Evolutionary conservation across 2,888 invertebrate species (phyloP).

Genomic region (Lasioglossum leucozonium): DNA sequence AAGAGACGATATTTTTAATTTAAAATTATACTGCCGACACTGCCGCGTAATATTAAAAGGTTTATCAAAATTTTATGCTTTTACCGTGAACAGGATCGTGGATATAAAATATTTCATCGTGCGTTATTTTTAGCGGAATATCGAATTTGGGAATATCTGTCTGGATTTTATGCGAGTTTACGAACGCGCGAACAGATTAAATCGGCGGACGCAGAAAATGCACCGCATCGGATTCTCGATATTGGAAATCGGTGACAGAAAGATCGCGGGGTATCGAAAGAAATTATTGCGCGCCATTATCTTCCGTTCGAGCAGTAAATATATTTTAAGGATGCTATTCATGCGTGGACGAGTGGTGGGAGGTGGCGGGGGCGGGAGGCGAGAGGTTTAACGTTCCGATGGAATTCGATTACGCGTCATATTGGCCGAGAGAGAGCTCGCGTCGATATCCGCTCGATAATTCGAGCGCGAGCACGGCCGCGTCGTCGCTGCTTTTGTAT

Average conservation of each 20-base stretch:
- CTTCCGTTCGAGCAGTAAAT: background rate
- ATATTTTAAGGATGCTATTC: background rate
- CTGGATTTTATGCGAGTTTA: background rate
- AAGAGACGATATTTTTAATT: no score
- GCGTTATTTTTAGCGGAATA: background rate
- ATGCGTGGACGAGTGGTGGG: background rate
- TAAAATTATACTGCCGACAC: background rate
- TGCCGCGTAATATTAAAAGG: background rate
- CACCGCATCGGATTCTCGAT: background rate
- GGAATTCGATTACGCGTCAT: slow-evolving; percentile 30
- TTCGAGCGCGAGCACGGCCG: slow-evolving; percentile 3
- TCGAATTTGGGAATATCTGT: background rate
- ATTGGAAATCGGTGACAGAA: background rate
- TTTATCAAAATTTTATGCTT: background rate
- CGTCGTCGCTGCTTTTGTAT: slow-evolving; percentile 27
- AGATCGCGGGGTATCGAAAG: background rate
- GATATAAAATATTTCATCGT: background rate
- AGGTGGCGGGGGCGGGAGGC: background rate
- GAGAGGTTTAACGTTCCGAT: slow-evolving; percentile 14
- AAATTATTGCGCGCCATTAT: background rate
- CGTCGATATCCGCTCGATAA: slow-evolving; percentile 50
- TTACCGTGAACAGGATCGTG: background rate
- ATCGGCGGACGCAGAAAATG: background rate
- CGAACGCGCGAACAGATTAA: background rate
- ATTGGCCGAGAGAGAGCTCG: slow-evolving; percentile 7